Percentiles rank a stretch among this genome's conserved stretches.
Evolutionary conservation across 2,888 invertebrate species (phyloP).

Genomic region (Choristoneura rosaceana): DNA sequence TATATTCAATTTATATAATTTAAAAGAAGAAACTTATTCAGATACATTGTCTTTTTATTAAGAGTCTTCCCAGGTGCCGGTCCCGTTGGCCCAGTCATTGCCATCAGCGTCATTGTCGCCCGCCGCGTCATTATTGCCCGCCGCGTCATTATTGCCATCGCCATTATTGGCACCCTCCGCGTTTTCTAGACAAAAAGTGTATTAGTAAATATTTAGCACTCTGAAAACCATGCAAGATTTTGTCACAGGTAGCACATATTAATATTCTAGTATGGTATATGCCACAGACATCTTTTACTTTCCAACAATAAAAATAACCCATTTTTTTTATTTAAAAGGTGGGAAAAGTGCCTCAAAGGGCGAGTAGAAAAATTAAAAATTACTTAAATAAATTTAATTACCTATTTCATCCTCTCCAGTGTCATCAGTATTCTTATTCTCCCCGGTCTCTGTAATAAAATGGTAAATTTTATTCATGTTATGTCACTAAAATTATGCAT

Average conservation of each 20-base stretch:
- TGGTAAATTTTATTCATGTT: not conserved
- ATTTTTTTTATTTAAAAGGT: no score
- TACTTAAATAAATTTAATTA: not conserved
- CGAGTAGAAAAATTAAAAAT: no score
- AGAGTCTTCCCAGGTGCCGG: conserved; percentile 32
- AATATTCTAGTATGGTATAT: no score
- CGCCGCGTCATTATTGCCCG: not conserved
- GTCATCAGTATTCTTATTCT: not conserved
- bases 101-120: conserved; percentile 1
- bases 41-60: not conserved
- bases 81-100: conserved; percentile 33
- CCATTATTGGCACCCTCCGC: no score
- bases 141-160: not conserved
- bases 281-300: no score
- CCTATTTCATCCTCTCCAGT: not conserved
- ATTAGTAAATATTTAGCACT: no score
- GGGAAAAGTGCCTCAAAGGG: no score
- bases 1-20: not conserved
- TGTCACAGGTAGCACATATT: no score
- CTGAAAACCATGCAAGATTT: no score
- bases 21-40: no score
- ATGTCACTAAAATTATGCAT: not conserved
- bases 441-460: not conserved
- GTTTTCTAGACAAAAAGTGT: no score
- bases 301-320: no score